A percentile compares a stretch with the other conserved stretches of the same genome.
Conservation (phyloP, 2,113 vertebrate genomes). For the Apistogramma diplotaenia region DNA sequence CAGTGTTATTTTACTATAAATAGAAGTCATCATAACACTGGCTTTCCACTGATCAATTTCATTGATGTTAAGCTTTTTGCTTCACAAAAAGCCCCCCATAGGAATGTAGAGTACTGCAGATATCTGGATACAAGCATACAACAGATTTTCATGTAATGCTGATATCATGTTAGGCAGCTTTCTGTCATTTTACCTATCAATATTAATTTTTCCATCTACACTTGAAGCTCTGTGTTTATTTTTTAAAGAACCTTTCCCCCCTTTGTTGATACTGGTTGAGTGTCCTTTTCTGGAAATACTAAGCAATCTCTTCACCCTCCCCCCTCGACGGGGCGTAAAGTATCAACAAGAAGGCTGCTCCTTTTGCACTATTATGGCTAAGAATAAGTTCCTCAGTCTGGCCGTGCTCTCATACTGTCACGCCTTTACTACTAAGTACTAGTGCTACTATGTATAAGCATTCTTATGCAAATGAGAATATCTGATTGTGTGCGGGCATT, state of each 20-base stretch:
- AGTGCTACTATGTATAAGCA: not conserved
- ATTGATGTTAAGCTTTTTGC: constrained; percentile 39
- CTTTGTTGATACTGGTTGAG: not conserved
- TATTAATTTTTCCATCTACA: not conserved
- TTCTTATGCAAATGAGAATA: not conserved
- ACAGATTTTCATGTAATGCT: not conserved
- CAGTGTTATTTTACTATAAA: constrained; percentile 51
- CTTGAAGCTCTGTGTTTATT: not conserved
- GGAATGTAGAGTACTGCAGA: not conserved
- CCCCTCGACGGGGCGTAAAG: constrained; percentile 2
- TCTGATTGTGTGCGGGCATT: not conserved
- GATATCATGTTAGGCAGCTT: not conserved
- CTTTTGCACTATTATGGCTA: constrained; percentile 32
- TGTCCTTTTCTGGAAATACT: constrained; percentile 70
- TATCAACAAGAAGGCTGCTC: constrained; percentile 43
- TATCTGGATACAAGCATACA: constrained; percentile 4
- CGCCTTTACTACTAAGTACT: not conserved
- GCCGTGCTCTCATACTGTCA: not conserved
- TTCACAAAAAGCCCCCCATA: constrained; percentile 1
- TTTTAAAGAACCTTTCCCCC: not conserved
- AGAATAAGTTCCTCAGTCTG: constrained; percentile 7
- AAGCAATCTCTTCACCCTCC: not conserved
- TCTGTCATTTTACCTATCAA: not conserved
- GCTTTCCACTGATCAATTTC: constrained; percentile 65
- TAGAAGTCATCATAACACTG: constrained; percentile 57